phyloP scores from a whole-genome alignment of 1,140 invertebrate genomes.

The Drosophila azteca region DNA sequence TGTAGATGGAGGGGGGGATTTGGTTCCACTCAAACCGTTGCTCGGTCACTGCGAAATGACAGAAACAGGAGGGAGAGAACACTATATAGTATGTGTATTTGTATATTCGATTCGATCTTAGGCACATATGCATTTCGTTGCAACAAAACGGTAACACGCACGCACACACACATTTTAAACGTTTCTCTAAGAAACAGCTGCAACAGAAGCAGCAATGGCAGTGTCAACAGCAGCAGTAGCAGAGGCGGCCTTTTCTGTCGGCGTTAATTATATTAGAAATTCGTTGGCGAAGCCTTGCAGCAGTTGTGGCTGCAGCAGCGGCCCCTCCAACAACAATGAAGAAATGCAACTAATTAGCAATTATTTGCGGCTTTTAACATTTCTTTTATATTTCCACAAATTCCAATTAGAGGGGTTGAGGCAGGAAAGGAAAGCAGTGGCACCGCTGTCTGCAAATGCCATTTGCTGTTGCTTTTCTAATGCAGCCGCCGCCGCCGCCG shows the following conservation, averaged over 20 bases:
- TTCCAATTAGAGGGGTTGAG: conserved; percentile 65
- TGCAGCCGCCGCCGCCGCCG: not conserved
- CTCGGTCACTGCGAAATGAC: conserved; percentile 20
- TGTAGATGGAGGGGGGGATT: no score
- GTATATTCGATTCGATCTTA: no score
- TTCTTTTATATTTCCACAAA: conserved; percentile 63
- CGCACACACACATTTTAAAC: conserved; percentile 5
- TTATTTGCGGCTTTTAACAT: conserved; percentile 66
- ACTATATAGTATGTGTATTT: conserved; percentile 4
- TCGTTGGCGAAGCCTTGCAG: conserved; percentile 65
- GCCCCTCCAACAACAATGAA: conserved; percentile 44
- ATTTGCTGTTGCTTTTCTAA: conserved; percentile 47
- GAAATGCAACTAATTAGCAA: conserved; percentile 69
- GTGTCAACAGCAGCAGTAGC: conserved; percentile 12
- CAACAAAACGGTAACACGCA: conserved; percentile 22
- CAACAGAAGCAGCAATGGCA: conserved; percentile 18
- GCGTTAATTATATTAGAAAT: conserved; percentile 78
- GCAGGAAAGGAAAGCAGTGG: conserved; percentile 7
- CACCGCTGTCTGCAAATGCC: conserved; percentile 49
- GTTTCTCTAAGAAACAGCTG: conserved; percentile 35
- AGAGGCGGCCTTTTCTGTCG: not conserved
- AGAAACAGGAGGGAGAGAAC: conserved; percentile 23
- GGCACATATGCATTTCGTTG: not conserved
- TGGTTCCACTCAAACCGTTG: not conserved
- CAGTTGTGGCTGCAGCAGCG: conserved; percentile 3